phyloP scores from a whole-genome alignment of 2,113 vertebrate species.

The Odobenus rosmarus region DNA sequence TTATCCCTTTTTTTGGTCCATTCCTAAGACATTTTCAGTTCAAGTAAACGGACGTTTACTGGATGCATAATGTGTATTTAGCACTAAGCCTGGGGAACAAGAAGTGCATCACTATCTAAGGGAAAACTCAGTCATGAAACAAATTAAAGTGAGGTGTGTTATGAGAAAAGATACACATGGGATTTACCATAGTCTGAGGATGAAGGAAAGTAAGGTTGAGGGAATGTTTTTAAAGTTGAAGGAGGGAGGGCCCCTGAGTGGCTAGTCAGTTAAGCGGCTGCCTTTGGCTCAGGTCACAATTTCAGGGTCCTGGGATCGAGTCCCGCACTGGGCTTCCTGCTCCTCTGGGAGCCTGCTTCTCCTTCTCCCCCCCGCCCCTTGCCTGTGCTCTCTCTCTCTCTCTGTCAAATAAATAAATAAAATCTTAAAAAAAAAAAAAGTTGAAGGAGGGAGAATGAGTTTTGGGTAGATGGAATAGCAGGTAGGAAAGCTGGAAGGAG shows the following conservation, averaged over 20 bases:
- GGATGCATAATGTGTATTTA: neutral
- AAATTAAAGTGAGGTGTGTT: neutral
- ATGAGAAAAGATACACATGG: neutral
- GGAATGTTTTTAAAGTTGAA: neutral
- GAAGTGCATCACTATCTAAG: neutral
- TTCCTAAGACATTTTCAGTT: neutral
- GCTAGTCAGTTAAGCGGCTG: too few relatives aligned
- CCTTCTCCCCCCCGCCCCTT: too few relatives aligned
- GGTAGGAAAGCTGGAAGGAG: neutral
- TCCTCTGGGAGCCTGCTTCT: too few relatives aligned
- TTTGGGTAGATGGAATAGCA: neutral
- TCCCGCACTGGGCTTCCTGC: too few relatives aligned
- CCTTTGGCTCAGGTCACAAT: too few relatives aligned
- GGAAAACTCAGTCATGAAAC: conserved; percentile 18
- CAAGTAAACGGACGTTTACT: conserved; percentile 11
- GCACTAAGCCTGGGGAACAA: neutral
- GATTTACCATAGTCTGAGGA: neutral
- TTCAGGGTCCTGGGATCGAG: too few relatives aligned
- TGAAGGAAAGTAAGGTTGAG: neutral
- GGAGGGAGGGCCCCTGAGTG: neutral
- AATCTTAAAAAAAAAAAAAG: neutral
- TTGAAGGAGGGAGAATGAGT: neutral
- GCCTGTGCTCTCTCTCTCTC: too few relatives aligned
- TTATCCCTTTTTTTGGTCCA: neutral
- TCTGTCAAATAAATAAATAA: neutral